Evolutionary conservation across 2,797 vertebrate species (phyloP), one percentile per base, ranked within the genome.

Genomic region (Crenuchus spilurus): DNA sequence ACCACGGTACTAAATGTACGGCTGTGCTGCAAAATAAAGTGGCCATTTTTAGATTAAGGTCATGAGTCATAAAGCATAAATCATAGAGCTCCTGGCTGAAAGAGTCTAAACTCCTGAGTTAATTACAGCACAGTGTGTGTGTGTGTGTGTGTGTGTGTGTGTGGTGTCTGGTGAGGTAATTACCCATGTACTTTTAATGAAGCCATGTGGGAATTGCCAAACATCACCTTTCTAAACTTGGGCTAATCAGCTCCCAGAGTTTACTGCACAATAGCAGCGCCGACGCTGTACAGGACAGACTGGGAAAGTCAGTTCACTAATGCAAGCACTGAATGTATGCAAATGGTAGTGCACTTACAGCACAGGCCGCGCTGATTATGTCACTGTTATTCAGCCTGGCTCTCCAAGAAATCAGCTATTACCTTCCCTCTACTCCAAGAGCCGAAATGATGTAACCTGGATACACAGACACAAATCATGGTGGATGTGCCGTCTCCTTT

Each of bases 171-270:
- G 41, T 76, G 67, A 79, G 63, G 31, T 82, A 79, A 82, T 82
- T 79, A 82, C 68, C 74, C 72, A 79, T 77, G 67, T 76, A 75
- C 55, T 72, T 82, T 76, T 82, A 82, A 82, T 79, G 70, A 76
- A 79, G 70, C 73, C 70, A 79, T 67, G 11, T 54, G 77, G 77
- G 80, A 79, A 68, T 74, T 73, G 64, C 55, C 74, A 76, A 71
- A 82, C 70, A 67, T 77, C 67, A 68, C 49, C 71, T 77, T 73
- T 70, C 49, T 69, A 79, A 79, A 82, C 62, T 72, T 6, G 22
- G 51, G 67, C 63, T 82, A 82, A 77, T 82, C 74, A 77, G 62
- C 63, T 77, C 57, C 42, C 52, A 70, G 58, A 51, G 63, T 72
- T 48, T 57, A 51, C 76, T 72, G 76, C 44, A 54, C 73, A 73